Base-by-base conservation (phyloP, 2,888 invertebrate species). In the Euzophera pinguis region DNA sequence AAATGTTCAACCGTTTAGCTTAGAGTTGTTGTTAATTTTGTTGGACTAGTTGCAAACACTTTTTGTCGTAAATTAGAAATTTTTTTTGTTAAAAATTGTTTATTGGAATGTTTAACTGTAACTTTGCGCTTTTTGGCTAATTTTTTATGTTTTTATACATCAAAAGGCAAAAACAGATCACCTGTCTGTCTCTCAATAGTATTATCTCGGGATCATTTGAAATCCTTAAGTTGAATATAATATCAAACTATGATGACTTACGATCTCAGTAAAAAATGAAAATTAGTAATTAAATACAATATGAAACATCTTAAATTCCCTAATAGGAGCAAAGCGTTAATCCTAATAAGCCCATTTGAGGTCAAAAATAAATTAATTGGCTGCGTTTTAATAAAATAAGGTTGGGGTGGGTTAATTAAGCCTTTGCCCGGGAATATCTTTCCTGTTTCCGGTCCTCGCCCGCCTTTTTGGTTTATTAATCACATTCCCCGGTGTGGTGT, bases 331-430 rank as follows among this genome's bases (percentile, higher is more conserved):
- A 58, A 57, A 53, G 43, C 52, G 53, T 55, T 57, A 68, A 67
- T 63, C 63, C 54, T 53, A 47, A 43, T 53, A 66, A 64, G 61
- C 62, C 63, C 64, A 56, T 64, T 60, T 63, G 59, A 66, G 64
- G 56, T 61, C 59, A 54, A 63, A 69, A 71, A 71, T 71, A 73
- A 22, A 73, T 73, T 73, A 71, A 73, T 73, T 68, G 69, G 63
- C 54, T 43, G 58, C 58, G 62, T 58, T 66, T 68, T 67, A 67
- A 69, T 71, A 71, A 66, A 71, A 71, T 69, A 71, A 69, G 69
- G 65, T 63, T 62, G 60, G 61, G 58, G 63, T 61, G 62, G 51
- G 67, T 69, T 71, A 71, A 73, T 74, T 74, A 70, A 70, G 60
- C 60, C 58, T 57, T 60, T 54, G 58, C 50, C 62, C 58, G 62